phyloP scores from a whole-genome alignment of 1,140 invertebrate species.

The Wiebesia pumilae region DNA sequence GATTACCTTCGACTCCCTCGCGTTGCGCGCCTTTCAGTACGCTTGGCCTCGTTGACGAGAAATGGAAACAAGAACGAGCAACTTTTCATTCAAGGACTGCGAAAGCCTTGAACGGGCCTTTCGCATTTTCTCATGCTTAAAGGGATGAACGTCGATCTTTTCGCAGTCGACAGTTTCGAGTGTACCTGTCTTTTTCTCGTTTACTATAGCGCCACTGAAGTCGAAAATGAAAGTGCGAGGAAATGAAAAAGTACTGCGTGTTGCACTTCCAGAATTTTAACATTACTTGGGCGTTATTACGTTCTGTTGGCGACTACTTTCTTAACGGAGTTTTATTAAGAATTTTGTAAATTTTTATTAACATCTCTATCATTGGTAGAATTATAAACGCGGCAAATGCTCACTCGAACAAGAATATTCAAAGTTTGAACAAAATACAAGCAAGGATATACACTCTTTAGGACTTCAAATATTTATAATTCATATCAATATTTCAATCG shows the following conservation, averaged over 20 bases:
- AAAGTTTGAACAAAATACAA: no score
- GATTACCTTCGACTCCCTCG: slow-evolving; percentile 58
- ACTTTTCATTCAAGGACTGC: slow-evolving; percentile 48
- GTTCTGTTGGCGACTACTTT: not conserved
- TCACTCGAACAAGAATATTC: not conserved
- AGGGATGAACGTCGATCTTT: slow-evolving; percentile 47
- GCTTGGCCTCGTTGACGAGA: slow-evolving; percentile 53
- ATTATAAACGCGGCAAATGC: not conserved
- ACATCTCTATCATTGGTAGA: not conserved
- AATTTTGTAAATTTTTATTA: not conserved
- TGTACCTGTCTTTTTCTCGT: slow-evolving; percentile 15
- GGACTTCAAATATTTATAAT: no score
- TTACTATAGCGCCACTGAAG: not conserved
- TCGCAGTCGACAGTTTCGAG: not conserved
- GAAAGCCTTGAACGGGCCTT: slow-evolving; percentile 18
- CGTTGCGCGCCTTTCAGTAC: not conserved
- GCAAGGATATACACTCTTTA: no score
- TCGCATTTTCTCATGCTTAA: slow-evolving; percentile 30
- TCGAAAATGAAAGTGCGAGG: slow-evolving; percentile 27
- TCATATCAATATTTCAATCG: no score
- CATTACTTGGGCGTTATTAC: slow-evolving; percentile 13
- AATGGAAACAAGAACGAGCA: slow-evolving; percentile 50
- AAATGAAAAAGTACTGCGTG: slow-evolving; percentile 46
- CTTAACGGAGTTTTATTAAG: slow-evolving; percentile 29
- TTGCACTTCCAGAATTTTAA: not conserved